These are phyloP conservation scores for Actinostola sp. DNA, from an alignment of 92 coral and sea anemone species.

Conservation along the genomic window DNA sequence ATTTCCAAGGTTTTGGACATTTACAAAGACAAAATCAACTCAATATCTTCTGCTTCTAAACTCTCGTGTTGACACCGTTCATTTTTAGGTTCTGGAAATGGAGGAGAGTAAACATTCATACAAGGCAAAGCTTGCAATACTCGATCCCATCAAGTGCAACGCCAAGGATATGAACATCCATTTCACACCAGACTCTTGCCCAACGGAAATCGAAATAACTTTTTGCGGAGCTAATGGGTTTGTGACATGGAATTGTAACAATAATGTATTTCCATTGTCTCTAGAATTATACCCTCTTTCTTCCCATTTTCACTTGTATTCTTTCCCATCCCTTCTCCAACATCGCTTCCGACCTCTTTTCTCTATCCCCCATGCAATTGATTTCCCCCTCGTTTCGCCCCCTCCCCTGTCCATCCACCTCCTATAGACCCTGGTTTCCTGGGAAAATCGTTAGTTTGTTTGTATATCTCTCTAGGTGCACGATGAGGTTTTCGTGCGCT, in stretches of 20 bases:
- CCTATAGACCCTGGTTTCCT: too few species aligned
- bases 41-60: background rate
- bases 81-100: slow-evolving; percentile 24
- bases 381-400: too few species aligned
- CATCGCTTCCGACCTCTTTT: too few species aligned
- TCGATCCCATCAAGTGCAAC: slow-evolving; percentile 28
- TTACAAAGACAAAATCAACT: too few species aligned
- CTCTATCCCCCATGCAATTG: too few species aligned
- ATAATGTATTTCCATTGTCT: too few species aligned
- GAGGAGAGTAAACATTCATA: slow-evolving; percentile 39
- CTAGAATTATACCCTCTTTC: too few species aligned
- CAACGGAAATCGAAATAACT: slow-evolving; percentile 28
- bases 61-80: background rate
- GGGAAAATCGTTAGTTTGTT: background rate
- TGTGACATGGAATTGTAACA: background rate
- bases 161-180: slow-evolving; percentile 20
- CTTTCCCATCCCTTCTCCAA: too few species aligned
- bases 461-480: background rate
- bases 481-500: slow-evolving; percentile 42
- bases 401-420: too few species aligned
- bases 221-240: background rate
- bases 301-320: too few species aligned
- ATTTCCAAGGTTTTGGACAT: too few species aligned
- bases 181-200: slow-evolving; percentile 24
- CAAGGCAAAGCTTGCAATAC: slow-evolving; percentile 40